These are phyloP conservation scores for Helogale parvula DNA, from an alignment of 2,113 vertebrate species.

Conservation along the genomic window DNA sequence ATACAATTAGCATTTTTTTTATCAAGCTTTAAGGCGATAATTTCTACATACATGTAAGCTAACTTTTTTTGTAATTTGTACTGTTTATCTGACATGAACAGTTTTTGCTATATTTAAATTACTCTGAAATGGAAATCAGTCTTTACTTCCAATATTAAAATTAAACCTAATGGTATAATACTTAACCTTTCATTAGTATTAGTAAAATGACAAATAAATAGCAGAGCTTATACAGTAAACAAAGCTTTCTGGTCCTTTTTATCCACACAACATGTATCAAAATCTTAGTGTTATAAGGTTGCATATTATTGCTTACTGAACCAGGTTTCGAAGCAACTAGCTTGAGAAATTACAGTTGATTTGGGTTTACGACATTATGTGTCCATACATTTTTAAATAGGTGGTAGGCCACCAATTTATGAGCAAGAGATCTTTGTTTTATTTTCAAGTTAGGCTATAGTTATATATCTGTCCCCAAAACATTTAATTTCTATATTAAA, in stretches of 20 bases:
- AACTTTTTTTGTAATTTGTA: background rate
- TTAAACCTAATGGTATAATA: slow-evolving; percentile 44
- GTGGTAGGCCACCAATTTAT: background rate
- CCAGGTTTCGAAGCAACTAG: background rate
- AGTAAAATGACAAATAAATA: background rate
- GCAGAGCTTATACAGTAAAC: background rate
- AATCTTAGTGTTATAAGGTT: background rate
- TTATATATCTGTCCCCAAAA: background rate
- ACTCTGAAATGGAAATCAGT: background rate
- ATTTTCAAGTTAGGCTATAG: background rate
- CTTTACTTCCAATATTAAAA: background rate
- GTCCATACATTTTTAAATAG: background rate
- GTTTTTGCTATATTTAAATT: background rate
- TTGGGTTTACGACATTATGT: background rate
- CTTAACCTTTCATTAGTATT: background rate
- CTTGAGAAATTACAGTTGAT: background rate
- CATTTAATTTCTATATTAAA: background rate
- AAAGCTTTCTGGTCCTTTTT: background rate
- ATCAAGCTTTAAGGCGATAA: background rate
- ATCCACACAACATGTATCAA: background rate
- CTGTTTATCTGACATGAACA: background rate
- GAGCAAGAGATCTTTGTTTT: background rate
- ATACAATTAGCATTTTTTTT: background rate
- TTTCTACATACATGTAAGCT: background rate
- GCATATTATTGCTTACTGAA: background rate